Evolutionary conservation across 1,140 invertebrate genomes (phyloP).

Genomic region (Acromyrmex heyeri): DNA sequence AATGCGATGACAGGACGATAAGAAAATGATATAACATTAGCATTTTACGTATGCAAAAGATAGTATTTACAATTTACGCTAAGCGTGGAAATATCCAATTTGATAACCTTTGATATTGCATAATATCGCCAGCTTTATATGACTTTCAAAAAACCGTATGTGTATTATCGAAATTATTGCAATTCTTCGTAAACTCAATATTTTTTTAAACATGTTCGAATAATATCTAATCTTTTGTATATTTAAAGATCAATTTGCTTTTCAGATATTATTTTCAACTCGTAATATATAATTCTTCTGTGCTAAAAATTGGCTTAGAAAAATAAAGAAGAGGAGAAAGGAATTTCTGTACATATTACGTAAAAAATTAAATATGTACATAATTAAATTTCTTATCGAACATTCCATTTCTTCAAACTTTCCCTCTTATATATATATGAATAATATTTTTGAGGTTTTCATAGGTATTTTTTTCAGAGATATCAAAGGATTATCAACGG

Average conservation of each 20-base stretch:
- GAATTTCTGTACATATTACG: not conserved
- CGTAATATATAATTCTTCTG: not conserved
- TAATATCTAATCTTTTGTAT: not conserved
- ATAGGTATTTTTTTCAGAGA: no score
- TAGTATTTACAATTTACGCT: not conserved
- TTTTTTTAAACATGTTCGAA: not conserved
- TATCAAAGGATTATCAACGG: no score
- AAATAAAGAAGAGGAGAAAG: not conserved
- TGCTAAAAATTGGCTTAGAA: not conserved
- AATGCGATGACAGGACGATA: not conserved
- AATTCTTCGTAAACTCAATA: not conserved
- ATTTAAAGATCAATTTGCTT: not conserved
- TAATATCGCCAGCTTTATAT: not conserved
- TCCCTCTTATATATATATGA: not conserved
- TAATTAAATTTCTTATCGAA: not conserved
- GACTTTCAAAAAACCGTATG: not conserved
- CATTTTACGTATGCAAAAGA: not conserved
- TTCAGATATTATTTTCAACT: not conserved
- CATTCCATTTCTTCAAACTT: not conserved
- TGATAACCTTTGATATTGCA: constrained; percentile 53
- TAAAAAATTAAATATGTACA: not conserved
- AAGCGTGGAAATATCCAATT: constrained; percentile 18
- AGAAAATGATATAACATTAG: constrained; percentile 1
- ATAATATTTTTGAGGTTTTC: no score
- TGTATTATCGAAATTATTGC: not conserved